Base-by-base conservation (phyloP, 2,113 vertebrate species). In the Hydropotes inermis region DNA sequence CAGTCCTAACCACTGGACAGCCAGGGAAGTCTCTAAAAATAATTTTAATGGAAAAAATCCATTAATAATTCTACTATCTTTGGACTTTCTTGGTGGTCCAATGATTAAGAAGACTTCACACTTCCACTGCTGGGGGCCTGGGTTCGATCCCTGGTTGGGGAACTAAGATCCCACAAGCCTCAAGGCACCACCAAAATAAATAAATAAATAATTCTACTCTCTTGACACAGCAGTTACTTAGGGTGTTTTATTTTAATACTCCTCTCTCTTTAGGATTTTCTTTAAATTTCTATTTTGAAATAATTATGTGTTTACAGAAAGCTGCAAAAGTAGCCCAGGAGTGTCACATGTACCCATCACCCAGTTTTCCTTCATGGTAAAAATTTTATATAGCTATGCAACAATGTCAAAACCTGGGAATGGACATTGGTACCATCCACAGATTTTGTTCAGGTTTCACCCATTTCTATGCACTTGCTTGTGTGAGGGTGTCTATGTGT, bases 21-120 rank as follows among this genome's bases (percentile, higher is more conserved):
- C 21, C 43, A 79, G 5, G 43, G 15, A 19, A 81, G 28, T 33
- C 28, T 30, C 45, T 50, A 81, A 81, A 81, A 81, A 52, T 16
- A 89, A 82, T 95, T 92, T 76, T 91, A 97, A 76, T 64, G n/a
- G 30, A 58, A 95, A 88, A 17, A n/a, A 12, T 27, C 43, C n/a
- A 78, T 58, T 55, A 64, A 94, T 60, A 93, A 52, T 94, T 96
- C 50, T 85, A 54, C n/a, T 6, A n/a, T 91, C 27, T 97, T 96
- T n/a, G 50, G 50, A 36, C 11, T 54, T 54, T 23, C 33, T 21
- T 54, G 79, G 19, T 23, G 50, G 50, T 54, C 19, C 50, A 36
- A 19, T 82, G 33, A n/a, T 82, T 82, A 81, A 50, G 78, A 52
- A 50, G 78, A 52, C 47, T 52, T 30, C 10, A 50, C 1, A 6